A percentile compares a stretch with the other conserved stretches of the same genome.
Conservation (phyloP, 2,888 invertebrate species). For the Patella pellucida region DNA sequence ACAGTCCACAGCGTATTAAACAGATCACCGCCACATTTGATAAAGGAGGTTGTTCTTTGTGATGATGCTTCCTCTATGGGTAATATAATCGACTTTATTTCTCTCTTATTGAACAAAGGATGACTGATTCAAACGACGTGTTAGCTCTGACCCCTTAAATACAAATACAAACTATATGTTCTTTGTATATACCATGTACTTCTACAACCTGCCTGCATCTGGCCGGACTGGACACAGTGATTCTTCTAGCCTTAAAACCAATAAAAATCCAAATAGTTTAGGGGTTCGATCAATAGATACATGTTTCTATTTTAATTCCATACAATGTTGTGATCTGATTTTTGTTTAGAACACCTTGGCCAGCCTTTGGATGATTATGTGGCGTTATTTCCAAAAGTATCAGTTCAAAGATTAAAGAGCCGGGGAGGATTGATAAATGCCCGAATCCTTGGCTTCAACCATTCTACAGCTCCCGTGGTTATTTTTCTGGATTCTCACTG, state of each 20-base stretch:
- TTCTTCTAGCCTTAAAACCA: too few relatives aligned
- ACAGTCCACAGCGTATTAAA: not conserved
- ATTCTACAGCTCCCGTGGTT: not conserved
- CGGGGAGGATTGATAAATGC: not conserved
- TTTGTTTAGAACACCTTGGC: not conserved
- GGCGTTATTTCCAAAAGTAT: not conserved
- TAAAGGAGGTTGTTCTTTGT: not conserved
- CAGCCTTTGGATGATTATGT: not conserved
- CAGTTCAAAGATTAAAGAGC: not conserved
- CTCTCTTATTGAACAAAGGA: too few relatives aligned
- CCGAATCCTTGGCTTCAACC: not conserved
- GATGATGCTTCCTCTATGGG: slow-evolving; percentile 7
- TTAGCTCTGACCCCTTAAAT: too few relatives aligned
- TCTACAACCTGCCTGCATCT: too few relatives aligned
- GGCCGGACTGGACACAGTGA: too few relatives aligned
- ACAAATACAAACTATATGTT: too few relatives aligned
- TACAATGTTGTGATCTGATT: too few relatives aligned
- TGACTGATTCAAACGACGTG: too few relatives aligned
- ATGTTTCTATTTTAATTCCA: too few relatives aligned
- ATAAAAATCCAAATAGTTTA: too few relatives aligned
- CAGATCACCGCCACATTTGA: not conserved
- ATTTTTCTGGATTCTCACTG: slow-evolving; percentile 1
- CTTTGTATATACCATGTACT: too few relatives aligned
- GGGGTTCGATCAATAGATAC: too few relatives aligned
- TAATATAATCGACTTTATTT: not conserved